A percentile compares a stretch with the other conserved stretches of the same genome.
Evolutionary conservation across 2,888 invertebrate species (phyloP).

Genomic region (Prenolepis imparis): DNA sequence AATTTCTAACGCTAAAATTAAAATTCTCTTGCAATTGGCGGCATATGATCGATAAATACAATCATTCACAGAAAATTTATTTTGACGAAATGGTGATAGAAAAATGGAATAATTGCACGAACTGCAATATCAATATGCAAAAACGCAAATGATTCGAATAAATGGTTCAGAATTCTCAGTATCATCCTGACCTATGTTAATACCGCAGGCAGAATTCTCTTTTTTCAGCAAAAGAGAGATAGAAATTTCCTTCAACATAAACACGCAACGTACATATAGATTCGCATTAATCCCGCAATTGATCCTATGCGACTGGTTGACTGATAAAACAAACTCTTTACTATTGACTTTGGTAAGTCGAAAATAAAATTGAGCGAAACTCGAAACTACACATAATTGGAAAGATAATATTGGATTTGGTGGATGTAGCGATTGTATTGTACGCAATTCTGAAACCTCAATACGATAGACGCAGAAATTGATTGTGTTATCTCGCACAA

Average conservation of each 20-base stretch:
- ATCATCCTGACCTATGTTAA: neutral
- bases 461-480: neutral
- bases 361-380: neutral
- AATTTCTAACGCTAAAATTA: neutral
- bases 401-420: neutral
- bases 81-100: constrained; percentile 48
- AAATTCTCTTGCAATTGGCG: neutral
- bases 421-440: neutral
- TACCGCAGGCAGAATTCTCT: neutral
- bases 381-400: neutral
- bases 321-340: constrained; percentile 45
- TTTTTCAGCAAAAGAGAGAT: constrained; percentile 38
- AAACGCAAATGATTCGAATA: constrained; percentile 20
- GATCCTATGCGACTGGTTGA: constrained; percentile 10
- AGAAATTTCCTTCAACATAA: constrained; percentile 54
- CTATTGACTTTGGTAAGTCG: constrained; percentile 59
- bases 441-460: neutral
- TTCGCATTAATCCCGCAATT: constrained; percentile 29
- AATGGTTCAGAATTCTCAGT: constrained; percentile 7
- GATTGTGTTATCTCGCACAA: neutral
- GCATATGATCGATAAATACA: neutral
- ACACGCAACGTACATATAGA: constrained; percentile 41
- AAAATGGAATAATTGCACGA: constrained; percentile 53
- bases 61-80: constrained; percentile 55
- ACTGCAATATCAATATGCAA: constrained; percentile 32